These are phyloP conservation scores for Cosmia pyralina DNA, from an alignment of 2,888 invertebrate genomes.

Conservation along the genomic window DNA sequence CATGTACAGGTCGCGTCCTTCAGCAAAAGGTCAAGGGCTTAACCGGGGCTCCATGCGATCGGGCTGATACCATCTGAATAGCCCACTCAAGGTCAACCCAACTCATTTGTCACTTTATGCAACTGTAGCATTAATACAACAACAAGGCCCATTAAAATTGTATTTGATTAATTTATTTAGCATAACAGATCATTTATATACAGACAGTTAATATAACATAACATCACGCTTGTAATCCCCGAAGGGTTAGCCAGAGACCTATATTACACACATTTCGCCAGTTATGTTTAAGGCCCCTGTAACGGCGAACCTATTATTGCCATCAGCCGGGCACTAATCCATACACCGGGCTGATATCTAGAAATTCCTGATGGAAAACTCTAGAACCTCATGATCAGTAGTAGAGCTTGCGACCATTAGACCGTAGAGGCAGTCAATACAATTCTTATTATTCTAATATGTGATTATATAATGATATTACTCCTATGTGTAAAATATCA, in stretches of 20 bases:
- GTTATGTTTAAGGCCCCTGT: no score
- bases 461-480: constrained; percentile 4
- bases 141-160: constrained; percentile 17
- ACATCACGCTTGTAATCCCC: no score
- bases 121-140: constrained; percentile 28
- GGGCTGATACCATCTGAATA: constrained; percentile 46
- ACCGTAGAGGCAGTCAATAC: background rate
- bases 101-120: constrained; percentile 23
- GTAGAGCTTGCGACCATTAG: no score
- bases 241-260: no score
- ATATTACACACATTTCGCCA: no score
- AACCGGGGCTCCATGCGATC: constrained; percentile 37
- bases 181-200: constrained; percentile 32
- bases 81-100: constrained; percentile 14
- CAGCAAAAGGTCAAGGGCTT: constrained; percentile 27
- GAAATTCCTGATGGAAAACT: no score
- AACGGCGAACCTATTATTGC: no score
- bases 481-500: constrained; percentile 27
- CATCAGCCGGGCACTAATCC: no score
- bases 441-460: constrained; percentile 22
- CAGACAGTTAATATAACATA: constrained; percentile 16
- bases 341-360: no score
- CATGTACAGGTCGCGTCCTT: constrained; percentile 23
- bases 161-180: constrained; percentile 45
- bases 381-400: no score